Base-by-base conservation (phyloP, 2,888 invertebrate genomes). In the Oscheius onirici region DNA sequence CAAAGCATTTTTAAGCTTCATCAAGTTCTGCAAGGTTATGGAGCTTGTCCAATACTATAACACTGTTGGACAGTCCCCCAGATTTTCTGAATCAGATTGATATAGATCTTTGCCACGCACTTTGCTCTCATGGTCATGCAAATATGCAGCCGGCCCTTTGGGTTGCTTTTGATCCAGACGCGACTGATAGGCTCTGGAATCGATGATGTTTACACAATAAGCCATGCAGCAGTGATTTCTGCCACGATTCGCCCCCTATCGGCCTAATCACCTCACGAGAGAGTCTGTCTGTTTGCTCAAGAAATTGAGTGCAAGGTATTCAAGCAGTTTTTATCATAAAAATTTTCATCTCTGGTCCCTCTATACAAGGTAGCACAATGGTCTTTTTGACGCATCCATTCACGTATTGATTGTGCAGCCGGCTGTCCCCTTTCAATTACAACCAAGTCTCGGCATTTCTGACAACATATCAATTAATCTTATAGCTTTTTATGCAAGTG, bases 391-490 rank as follows among this genome's bases (percentile, higher is more conserved):
- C 46, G 46, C 20, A 20, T 20, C 51, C 57, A 34, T 57, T n/a
- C 57, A 40, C 40, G 57, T 57, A 57, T 57, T 17, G 57, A 57
- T 57, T 57, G 28, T 40, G 57, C 57, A 57, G 57, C 57, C 51
- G 57, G 57, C 40, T 40, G 57, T 57, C 40, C 22, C 51, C 28
- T 55, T 57, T 57, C 57, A 57, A 57, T 57, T 57, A 57, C 57
- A 40, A 28, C 57, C 57, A 28, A 17, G 15, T 17, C 34, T 34
- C 40, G 57, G 26, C 28, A 55, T 55, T 11, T 10, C 8, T 34
- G 57, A 40, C 49, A 22, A 34, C 5, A 3, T 34, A 34, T 34
- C 34, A 34, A 8, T 34, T 6, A 34, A 34, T 8, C 34, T 8
- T n/a, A n/a, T n/a, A n/a, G n/a, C n/a, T n/a, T n/a, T n/a, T n/a